phyloP scores from a whole-genome alignment of 2,888 invertebrate species.

The Eumerus sabulonum region DNA sequence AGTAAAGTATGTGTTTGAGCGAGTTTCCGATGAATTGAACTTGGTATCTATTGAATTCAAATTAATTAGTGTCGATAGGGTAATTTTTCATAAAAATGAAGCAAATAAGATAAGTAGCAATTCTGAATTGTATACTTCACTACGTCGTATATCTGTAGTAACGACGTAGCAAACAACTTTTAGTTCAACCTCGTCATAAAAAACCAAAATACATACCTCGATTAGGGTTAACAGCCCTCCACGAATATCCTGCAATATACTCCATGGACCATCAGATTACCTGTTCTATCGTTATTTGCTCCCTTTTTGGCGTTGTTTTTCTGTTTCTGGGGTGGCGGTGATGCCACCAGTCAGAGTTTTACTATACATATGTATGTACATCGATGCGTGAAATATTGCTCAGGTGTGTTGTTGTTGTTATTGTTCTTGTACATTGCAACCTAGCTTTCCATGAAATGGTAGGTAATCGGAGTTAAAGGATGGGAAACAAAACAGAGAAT shows the following conservation, averaged over 20 bases:
- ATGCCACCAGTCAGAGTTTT: constrained; percentile 21
- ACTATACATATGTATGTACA: constrained; percentile 42
- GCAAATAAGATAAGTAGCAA: too few relatives aligned
- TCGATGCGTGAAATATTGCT: constrained; percentile 65
- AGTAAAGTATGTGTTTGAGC: too few relatives aligned
- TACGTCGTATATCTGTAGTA: neutral
- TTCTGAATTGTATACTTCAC: too few relatives aligned
- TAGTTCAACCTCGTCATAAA: constrained; percentile 28
- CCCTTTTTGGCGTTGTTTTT: constrained; percentile 4
- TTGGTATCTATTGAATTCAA: too few relatives aligned
- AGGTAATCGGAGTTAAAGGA: constrained; percentile 5
- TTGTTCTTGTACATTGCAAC: constrained; percentile 30
- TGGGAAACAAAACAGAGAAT: neutral
- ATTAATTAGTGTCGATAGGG: too few relatives aligned
- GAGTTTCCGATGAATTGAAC: too few relatives aligned
- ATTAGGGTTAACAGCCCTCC: constrained; percentile 22
- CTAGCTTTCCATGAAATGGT: constrained; percentile 17
- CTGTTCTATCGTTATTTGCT: constrained; percentile 47
- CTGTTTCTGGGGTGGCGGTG: neutral
- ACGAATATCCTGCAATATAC: constrained; percentile 3
- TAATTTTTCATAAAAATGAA: too few relatives aligned
- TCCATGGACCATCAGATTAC: constrained; percentile 42
- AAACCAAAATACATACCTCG: constrained; percentile 5
- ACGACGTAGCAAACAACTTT: constrained; percentile 29
- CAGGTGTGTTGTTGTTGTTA: constrained; percentile 31